phyloP scores from a whole-genome alignment of 2,888 invertebrate genomes.

The Epistrophella euchroma region DNA sequence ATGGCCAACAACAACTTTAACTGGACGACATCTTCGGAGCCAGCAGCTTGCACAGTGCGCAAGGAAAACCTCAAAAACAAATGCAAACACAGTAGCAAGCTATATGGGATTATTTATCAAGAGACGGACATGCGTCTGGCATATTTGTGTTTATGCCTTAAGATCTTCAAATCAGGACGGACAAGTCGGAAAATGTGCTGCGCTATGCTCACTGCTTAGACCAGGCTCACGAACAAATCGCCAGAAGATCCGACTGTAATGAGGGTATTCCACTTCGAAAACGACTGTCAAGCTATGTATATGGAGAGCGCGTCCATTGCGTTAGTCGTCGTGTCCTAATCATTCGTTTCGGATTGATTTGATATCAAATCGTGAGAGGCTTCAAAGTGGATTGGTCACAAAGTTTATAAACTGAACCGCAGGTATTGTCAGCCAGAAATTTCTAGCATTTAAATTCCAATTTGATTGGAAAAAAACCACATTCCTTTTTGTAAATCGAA shows the following conservation, averaged over 20 bases:
- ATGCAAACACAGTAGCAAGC: constrained; percentile 73
- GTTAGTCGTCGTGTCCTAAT: not conserved
- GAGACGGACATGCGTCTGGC: constrained; percentile 76
- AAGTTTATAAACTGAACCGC: constrained; percentile 51
- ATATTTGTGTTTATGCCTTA: constrained; percentile 73
- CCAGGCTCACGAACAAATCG: constrained; percentile 22
- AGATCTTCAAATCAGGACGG: constrained; percentile 65
- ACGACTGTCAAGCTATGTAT: constrained; percentile 21
- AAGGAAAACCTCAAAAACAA: constrained; percentile 58
- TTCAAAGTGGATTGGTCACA: constrained; percentile 48
- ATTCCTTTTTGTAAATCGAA: constrained; percentile 9
- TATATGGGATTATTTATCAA: constrained; percentile 74
- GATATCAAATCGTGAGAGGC: constrained; percentile 66
- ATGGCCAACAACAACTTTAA: constrained; percentile 28
- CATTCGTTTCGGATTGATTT: constrained; percentile 6
- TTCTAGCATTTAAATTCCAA: constrained; percentile 54
- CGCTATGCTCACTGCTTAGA: constrained; percentile 30
- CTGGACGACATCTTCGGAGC: constrained; percentile 27
- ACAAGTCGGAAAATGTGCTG: constrained; percentile 67
- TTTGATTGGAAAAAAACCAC: constrained; percentile 47
- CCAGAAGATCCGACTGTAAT: constrained; percentile 52
- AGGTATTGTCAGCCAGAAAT: constrained; percentile 48
- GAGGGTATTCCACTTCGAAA: constrained; percentile 54
- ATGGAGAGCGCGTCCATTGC: constrained; percentile 3
- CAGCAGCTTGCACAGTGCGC: not conserved